Evolutionary conservation across 2,113 vertebrate species (phyloP).

Genomic region (Melanerpes formicivorus): DNA sequence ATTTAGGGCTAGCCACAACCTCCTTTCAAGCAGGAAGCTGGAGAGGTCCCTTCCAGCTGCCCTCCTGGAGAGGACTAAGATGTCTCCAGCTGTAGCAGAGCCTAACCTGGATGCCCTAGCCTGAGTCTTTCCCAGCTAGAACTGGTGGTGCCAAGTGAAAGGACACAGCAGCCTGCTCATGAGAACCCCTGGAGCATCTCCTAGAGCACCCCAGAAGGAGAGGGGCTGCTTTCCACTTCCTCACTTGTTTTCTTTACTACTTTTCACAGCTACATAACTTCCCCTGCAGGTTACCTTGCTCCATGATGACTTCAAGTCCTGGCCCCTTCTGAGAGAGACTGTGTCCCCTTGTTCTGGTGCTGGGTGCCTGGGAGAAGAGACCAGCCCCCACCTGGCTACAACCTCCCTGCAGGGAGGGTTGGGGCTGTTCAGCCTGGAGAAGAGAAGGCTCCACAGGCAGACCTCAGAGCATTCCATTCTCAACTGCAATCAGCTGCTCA

Average conservation of each 20-base stretch:
- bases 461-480: no score
- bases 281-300: background rate
- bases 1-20: background rate
- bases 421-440: no score
- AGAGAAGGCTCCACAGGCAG: no score
- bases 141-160: background rate
- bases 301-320: background rate
- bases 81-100: background rate
- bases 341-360: no score
- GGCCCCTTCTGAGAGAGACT: background rate
- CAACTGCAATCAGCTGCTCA: no score
- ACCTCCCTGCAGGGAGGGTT: no score
- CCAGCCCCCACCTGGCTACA: no score
- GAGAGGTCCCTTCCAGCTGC: background rate
- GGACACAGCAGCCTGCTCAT: background rate
- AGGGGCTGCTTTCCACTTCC: background rate
- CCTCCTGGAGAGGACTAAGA: background rate
- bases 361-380: no score
- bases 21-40: background rate
- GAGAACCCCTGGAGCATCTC: background rate
- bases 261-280: background rate
- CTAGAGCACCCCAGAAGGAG: background rate
- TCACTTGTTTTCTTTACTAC: background rate
- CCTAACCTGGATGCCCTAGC: background rate
- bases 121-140: background rate